Evolutionary conservation across 1,140 invertebrate genomes (phyloP).

Genomic region (Alviniconcha marisindica): DNA sequence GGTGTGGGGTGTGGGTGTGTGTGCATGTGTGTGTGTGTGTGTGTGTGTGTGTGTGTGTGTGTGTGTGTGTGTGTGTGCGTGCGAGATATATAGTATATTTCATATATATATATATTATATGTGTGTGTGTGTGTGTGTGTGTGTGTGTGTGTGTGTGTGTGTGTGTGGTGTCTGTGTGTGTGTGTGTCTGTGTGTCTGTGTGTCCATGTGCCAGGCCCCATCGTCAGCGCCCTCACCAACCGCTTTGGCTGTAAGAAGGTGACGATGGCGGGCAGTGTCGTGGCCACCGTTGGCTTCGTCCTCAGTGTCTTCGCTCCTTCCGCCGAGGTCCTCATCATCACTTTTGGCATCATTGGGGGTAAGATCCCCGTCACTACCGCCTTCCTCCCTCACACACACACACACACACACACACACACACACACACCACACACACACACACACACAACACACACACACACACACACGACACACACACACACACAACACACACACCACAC

Average conservation of each 20-base stretch:
- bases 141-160: not conserved
- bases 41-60: not conserved
- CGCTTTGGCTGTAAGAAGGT: constrained; percentile 90
- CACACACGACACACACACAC: too few species aligned
- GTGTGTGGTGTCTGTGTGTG: not conserved
- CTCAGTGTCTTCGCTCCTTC: constrained; percentile 86
- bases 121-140: not conserved
- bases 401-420: too few species aligned
- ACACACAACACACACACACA: too few species aligned
- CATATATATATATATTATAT: too few species aligned
- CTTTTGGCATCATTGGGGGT: constrained; percentile 96
- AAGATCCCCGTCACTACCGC: constrained; percentile 60
- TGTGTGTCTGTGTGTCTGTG: constrained; percentile 65
- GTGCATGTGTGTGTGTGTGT: not conserved
- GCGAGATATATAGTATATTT: too few species aligned
- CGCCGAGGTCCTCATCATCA: constrained; percentile 92
- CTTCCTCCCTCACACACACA: too few species aligned
- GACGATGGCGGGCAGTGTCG: constrained; percentile 90
- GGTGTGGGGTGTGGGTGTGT: not conserved
- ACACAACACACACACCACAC: too few species aligned
- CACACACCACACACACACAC: too few species aligned
- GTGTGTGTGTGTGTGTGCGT: too few species aligned
- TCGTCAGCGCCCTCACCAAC: constrained; percentile 94
- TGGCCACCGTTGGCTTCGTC: constrained; percentile 86
- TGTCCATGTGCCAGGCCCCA: constrained; percentile 90